Evolutionary conservation across 2,113 vertebrate genomes (phyloP).

Genomic region (Diphyllodes magnificus): DNA sequence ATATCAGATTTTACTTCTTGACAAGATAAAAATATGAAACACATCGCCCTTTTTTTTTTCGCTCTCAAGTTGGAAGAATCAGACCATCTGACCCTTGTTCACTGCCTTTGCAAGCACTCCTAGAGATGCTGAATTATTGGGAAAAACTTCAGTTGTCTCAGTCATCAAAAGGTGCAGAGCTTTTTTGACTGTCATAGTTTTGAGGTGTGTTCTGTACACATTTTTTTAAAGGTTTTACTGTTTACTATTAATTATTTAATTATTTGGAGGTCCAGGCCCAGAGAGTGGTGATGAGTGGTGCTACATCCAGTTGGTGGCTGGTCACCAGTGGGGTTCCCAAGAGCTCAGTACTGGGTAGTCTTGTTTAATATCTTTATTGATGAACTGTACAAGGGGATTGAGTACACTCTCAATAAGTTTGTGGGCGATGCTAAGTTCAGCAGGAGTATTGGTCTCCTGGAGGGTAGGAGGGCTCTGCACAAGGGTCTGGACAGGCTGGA

Average conservation of each 20-base stretch:
- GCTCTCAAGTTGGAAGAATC: background rate
- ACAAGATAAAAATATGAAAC: background rate
- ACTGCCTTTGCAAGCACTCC: background rate
- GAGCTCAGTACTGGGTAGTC: background rate
- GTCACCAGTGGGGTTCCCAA: background rate
- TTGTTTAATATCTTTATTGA: background rate
- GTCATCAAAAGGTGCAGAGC: background rate
- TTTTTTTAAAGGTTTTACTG: background rate
- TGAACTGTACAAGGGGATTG: accelerated
- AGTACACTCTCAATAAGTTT: background rate
- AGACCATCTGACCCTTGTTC: background rate
- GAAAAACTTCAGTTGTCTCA: background rate
- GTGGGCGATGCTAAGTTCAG: accelerated
- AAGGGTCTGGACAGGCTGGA: background rate
- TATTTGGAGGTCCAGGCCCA: background rate
- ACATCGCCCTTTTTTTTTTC: background rate
- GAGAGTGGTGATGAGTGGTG: background rate
- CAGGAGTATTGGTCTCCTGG: background rate
- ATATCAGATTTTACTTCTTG: background rate
- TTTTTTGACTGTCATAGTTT: background rate
- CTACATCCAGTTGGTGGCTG: too few species aligned
- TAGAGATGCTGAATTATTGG: background rate
- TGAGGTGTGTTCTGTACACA: background rate
- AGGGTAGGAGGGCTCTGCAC: background rate
- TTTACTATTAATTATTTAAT: too few species aligned